Evolutionary conservation across 2,113 vertebrate species (phyloP).

Genomic region (Anguilla rostrata): DNA sequence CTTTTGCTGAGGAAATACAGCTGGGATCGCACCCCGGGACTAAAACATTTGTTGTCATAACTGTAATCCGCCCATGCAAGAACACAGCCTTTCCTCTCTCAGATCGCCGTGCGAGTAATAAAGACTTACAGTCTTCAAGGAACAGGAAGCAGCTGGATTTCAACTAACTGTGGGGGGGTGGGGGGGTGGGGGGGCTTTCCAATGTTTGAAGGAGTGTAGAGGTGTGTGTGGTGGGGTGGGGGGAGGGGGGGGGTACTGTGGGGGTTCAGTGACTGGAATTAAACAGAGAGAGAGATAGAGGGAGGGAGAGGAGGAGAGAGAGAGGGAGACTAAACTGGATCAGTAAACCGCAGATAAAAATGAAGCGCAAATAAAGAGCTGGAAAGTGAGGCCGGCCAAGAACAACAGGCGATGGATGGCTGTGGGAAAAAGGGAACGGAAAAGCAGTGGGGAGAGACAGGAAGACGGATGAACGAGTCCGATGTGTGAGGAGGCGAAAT

Average conservation of each 20-base stretch:
- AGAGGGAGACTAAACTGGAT: neutral
- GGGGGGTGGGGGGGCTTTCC: slow-evolving; percentile 52
- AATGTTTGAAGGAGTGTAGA: slow-evolving; percentile 59
- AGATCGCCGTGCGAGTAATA: slow-evolving; percentile 65
- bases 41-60: slow-evolving; percentile 74
- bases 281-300: slow-evolving; percentile 26
- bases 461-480: slow-evolving; percentile 52
- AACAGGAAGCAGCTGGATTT: slow-evolving; percentile 87
- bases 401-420: slow-evolving; percentile 79
- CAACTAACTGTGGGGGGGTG: slow-evolving; percentile 12
- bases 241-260: neutral
- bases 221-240: slow-evolving; percentile 12
- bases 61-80: slow-evolving; percentile 65
- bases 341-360: neutral
- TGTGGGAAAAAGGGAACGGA: slow-evolving; percentile 46
- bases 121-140: slow-evolving; percentile 33
- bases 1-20: slow-evolving; percentile 67
- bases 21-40: slow-evolving; percentile 71
- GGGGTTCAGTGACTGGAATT: neutral
- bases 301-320: neutral
- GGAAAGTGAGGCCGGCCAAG: slow-evolving; percentile 76
- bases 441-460: slow-evolving; percentile 38
- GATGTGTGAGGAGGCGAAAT: slow-evolving; percentile 47
- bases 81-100: slow-evolving; percentile 56
- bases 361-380: slow-evolving; percentile 53